phyloP scores from a whole-genome alignment of 2,113 vertebrate species.

The Hypanus sabinus region DNA sequence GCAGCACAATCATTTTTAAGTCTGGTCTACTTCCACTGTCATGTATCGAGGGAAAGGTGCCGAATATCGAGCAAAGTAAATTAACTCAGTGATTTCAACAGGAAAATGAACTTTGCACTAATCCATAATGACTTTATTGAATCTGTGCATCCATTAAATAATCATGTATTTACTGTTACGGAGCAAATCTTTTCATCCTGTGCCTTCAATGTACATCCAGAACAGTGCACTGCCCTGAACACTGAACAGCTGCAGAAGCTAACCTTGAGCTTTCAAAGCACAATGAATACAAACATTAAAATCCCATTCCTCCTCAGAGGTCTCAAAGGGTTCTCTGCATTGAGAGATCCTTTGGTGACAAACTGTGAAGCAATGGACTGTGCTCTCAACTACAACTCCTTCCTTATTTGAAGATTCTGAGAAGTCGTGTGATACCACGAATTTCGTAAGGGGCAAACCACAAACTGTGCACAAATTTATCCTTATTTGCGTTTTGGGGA shows the following conservation, averaged over 20 bases:
- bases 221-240: neutral
- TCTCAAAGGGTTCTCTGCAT: conserved; percentile 41
- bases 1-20: neutral
- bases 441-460: neutral
- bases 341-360: conserved; percentile 46
- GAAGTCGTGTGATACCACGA: neutral
- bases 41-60: neutral
- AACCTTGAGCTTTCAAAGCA: conserved; percentile 38
- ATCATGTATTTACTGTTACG: neutral
- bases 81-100: neutral
- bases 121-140: neutral
- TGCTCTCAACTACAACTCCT: neutral
- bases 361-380: conserved; percentile 44
- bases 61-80: neutral
- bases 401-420: neutral
- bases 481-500: neutral
- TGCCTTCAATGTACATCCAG: neutral
- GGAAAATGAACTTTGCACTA: neutral
- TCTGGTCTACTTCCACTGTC: too few species aligned
- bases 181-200: neutral
- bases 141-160: neutral
- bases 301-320: conserved; percentile 54
- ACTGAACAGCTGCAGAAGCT: neutral
- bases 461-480: neutral
- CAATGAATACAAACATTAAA: conserved; percentile 49